Base-by-base conservation (phyloP, 2,888 invertebrate genomes). In the Acleris holmiana region DNA sequence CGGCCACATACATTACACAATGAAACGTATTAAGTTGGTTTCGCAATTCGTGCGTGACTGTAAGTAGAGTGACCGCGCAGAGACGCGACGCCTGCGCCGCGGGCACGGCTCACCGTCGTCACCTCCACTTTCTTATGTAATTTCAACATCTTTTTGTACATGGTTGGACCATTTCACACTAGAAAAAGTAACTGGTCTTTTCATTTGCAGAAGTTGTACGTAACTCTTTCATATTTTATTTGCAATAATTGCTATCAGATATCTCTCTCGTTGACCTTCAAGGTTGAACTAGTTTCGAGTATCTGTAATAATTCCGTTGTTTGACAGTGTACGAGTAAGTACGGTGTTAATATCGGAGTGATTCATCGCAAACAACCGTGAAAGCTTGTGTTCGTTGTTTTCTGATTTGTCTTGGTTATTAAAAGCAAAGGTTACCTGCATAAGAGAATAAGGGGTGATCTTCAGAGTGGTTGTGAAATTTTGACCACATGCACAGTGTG, bases 401-500 rank as follows among this genome's bases (percentile, higher is more conserved):
- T 29, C 29, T 8, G 7, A 2, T 8, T 29, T 29, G 8, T 29
- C 8, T 29, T 29, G 2, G 29, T 29, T 29, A 29, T 29, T 8
- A 29, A 29, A 29, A 29, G 5, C 35, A 25, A 63, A 29, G 76
- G 86, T 95, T 82, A 97, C 97, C 95, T 75, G 96, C 94, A 82
- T 97, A 97, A 17, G 97, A 97, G 79, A 97, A 95, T 60, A 97
- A 83, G 0, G 97, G 96, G 89, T 97, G 97, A 79, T 97, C 97
- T 66, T 95, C 95, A 23, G 95, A 94, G 79, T 97, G 97, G 77
- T 97, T 97, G 73, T 95, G 94, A 78, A 96, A 97, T 76, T 97
- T 96, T 74, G 94, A 94, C 97, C 97, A 97, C 87, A 95, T 94
- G 80, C 97, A 97, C 10, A 97, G 90, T 0, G 97, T 97, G 81